Conservation (phyloP, 2,888 invertebrate genomes). For the Chloroclysta siterata region DNA sequence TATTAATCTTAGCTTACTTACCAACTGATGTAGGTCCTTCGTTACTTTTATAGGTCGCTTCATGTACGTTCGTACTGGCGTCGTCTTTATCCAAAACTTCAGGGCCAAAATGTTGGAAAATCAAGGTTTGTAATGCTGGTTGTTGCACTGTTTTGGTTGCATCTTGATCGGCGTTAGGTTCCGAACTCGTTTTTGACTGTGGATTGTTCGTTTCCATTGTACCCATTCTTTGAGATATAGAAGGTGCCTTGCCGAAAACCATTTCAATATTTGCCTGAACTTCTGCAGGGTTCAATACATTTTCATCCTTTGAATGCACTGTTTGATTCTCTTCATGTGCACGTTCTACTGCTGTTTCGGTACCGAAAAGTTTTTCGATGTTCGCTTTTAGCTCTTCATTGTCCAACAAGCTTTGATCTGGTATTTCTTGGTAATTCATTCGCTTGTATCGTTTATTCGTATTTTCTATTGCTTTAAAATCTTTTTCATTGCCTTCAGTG, state of each 20-base stretch:
- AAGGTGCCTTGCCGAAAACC: neutral
- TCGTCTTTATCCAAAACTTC: neutral
- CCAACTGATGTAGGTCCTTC: neutral
- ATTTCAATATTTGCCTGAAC: neutral
- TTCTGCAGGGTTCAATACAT: neutral
- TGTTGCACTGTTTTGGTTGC: neutral
- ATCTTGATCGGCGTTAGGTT: neutral
- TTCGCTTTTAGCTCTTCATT: no score
- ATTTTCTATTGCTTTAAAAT: no score
- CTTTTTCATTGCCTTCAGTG: no score
- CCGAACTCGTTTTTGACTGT: neutral
- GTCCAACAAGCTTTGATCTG: no score
- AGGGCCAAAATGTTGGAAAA: neutral
- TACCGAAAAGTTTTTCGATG: no score
- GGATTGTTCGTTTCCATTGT: neutral
- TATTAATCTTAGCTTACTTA: neutral
- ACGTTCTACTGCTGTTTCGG: no score
- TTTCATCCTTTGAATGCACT: neutral
- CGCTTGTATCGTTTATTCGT: no score
- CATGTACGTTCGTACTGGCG: neutral
- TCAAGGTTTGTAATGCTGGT: slow-evolving; percentile 3
- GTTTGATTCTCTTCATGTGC: no score
- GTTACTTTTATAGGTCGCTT: neutral
- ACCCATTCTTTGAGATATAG: neutral
- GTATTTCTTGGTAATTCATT: no score